These are phyloP conservation scores for Philereme vetulata DNA, from an alignment of 2,888 invertebrate genomes.

Conservation along the genomic window DNA sequence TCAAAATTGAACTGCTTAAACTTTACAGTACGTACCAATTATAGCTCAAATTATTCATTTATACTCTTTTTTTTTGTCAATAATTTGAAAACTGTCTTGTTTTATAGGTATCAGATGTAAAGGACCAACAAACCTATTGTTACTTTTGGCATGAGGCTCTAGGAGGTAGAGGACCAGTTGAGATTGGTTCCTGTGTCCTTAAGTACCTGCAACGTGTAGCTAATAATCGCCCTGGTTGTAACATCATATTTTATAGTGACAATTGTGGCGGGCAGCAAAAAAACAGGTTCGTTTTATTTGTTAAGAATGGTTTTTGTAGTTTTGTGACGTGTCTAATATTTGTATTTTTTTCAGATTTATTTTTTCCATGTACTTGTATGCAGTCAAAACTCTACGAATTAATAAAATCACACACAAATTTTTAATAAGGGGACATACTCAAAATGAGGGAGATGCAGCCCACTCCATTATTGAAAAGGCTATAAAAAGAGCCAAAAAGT, in stretches of 20 bases:
- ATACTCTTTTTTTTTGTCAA: background rate
- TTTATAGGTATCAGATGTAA: background rate
- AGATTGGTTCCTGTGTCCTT: slow-evolving; percentile 22
- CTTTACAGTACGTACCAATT: slow-evolving; percentile 18
- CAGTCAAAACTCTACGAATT: slow-evolving; percentile 30
- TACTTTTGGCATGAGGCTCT: slow-evolving; percentile 30
- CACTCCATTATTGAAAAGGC: slow-evolving; percentile 7
- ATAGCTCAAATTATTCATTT: background rate
- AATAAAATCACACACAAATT: slow-evolving; percentile 28
- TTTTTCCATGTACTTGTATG: slow-evolving; percentile 34
- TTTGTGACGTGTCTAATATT: slow-evolving; percentile 16
- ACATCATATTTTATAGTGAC: slow-evolving; percentile 15
- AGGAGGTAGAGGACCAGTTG: slow-evolving; percentile 22
- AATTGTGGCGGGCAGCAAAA: slow-evolving; percentile 25
- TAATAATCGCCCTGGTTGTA: slow-evolving; percentile 11
- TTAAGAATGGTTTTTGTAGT: slow-evolving; percentile 1
- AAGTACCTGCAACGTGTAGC: slow-evolving; percentile 15
- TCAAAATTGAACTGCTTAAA: slow-evolving; percentile 29
- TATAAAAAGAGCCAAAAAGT: slow-evolving; percentile 10
- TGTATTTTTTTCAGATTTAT: slow-evolving; percentile 17
- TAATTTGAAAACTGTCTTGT: slow-evolving; percentile 1
- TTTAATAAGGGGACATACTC: slow-evolving; percentile 28
- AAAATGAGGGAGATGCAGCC: slow-evolving; percentile 7
- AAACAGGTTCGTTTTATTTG: slow-evolving; percentile 15
- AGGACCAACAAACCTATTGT: slow-evolving; percentile 27